These are phyloP conservation scores for Hydractinia symbiolongicarpus DNA, from an alignment of 30 jellyfish, hydroid and myxozoan species.

Conservation along the genomic window DNA sequence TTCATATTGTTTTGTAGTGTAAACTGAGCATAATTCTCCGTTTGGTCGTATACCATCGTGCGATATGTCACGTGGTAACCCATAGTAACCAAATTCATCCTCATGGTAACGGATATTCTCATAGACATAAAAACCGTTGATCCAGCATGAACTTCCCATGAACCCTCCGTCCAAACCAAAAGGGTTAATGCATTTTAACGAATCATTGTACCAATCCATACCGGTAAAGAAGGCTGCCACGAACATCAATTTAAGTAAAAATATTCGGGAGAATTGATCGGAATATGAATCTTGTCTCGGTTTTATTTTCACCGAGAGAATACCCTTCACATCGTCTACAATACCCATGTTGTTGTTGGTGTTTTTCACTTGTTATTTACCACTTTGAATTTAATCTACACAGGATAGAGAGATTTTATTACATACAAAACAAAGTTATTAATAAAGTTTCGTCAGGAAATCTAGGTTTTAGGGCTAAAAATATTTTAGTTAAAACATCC, in stretches of 20 bases:
- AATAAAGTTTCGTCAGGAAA: too few species aligned
- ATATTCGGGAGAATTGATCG: conserved; percentile 9
- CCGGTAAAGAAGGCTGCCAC: conserved; percentile 6
- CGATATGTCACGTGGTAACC: conserved; percentile 6
- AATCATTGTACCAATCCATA: neutral
- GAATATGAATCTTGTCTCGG: conserved; percentile 8
- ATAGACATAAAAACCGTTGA: neutral
- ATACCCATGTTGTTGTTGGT: neutral
- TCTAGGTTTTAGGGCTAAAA: too few species aligned
- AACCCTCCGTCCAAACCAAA: neutral
- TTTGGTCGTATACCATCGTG: neutral
- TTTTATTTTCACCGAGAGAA: neutral
- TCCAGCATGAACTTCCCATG: neutral
- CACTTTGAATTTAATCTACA: too few species aligned
- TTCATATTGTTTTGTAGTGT: neutral
- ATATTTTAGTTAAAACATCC: too few species aligned
- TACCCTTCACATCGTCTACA: neutral
- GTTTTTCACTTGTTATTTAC: too few species aligned
- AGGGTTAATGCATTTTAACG: conserved; percentile 9
- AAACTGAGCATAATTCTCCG: neutral
- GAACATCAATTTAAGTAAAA: neutral
- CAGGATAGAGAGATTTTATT: too few species aligned
- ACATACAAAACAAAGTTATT: too few species aligned
- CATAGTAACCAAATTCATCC: conserved; percentile 1
- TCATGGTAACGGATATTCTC: conserved; percentile 10